These are phyloP conservation scores for Antennarius striatus DNA, from an alignment of 2,113 vertebrate genomes.

Conservation along the genomic window DNA sequence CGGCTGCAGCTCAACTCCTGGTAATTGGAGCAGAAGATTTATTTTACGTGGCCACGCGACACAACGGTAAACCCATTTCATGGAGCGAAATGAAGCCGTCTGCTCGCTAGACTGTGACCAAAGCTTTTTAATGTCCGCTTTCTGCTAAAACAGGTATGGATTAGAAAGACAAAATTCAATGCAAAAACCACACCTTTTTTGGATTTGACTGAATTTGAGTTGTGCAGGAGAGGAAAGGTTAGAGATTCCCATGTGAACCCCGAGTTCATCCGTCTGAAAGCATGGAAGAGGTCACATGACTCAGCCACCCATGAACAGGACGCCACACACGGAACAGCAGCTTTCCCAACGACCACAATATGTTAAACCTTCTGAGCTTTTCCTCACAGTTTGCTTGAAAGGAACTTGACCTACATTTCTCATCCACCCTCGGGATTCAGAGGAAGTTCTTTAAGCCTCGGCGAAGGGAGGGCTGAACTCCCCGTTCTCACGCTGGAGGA, in stretches of 20 bases:
- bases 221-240: conserved; percentile 44
- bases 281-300: conserved; percentile 44
- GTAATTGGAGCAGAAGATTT: conserved; percentile 1
- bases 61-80: conserved; percentile 14
- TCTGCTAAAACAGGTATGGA: conserved; percentile 29
- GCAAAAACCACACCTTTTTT: background rate
- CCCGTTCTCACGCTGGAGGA: conserved; percentile 22
- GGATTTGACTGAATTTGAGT: conserved; percentile 1
- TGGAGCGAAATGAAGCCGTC: background rate
- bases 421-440: conserved; percentile 45
- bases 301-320: conserved; percentile 30
- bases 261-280: conserved; percentile 29
- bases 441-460: conserved; percentile 43
- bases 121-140: conserved; percentile 35
- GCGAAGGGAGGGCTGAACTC: conserved; percentile 40
- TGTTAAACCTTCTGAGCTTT: conserved; percentile 33
- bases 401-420: conserved; percentile 71
- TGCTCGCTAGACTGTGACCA: conserved; percentile 7
- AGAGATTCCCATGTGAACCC: conserved; percentile 25
- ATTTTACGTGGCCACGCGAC: conserved; percentile 13
- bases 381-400: conserved; percentile 43
- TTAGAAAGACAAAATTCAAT: conserved; percentile 29
- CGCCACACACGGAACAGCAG: conserved; percentile 47
- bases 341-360: conserved; percentile 62
- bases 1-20: background rate